Conservation (phyloP, 1,140 invertebrate species). For the Tetragnatha versicolor region DNA sequence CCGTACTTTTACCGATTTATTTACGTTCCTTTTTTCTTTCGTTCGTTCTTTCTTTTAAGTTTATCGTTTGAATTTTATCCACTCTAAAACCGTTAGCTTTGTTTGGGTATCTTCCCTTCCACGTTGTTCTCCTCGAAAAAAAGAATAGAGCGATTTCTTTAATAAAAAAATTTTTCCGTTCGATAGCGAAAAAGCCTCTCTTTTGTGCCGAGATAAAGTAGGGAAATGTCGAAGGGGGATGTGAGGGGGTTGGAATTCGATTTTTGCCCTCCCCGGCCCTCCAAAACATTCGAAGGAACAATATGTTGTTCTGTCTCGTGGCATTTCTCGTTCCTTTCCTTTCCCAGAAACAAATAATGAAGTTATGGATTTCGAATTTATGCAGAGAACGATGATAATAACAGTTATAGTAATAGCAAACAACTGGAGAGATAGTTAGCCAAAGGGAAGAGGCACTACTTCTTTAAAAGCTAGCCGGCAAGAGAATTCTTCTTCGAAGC, state of each 20-base stretch:
- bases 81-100: conserved; percentile 16
- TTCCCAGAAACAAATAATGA: conserved; percentile 14
- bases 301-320: background rate
- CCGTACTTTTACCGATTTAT: background rate
- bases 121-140: background rate
- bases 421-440: no score
- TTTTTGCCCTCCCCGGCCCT: background rate
- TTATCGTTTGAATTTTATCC: conserved; percentile 37
- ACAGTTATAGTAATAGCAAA: no score
- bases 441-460: no score
- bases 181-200: background rate
- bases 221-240: background rate
- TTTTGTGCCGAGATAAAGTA: background rate
- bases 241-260: background rate
- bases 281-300: background rate
- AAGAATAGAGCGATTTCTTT: no score
- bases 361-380: conserved; percentile 21
- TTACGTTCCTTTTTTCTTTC: background rate
- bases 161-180: no score
- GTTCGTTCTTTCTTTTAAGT: conserved; percentile 16
- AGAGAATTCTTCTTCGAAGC: no score
- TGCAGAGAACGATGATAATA: no score
- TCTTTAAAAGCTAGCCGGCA: no score
- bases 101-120: conserved; percentile 20
- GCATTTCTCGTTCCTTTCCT: background rate